Evolutionary conservation across 1,140 invertebrate genomes (phyloP).

Genomic region (Megathymus violae): DNA sequence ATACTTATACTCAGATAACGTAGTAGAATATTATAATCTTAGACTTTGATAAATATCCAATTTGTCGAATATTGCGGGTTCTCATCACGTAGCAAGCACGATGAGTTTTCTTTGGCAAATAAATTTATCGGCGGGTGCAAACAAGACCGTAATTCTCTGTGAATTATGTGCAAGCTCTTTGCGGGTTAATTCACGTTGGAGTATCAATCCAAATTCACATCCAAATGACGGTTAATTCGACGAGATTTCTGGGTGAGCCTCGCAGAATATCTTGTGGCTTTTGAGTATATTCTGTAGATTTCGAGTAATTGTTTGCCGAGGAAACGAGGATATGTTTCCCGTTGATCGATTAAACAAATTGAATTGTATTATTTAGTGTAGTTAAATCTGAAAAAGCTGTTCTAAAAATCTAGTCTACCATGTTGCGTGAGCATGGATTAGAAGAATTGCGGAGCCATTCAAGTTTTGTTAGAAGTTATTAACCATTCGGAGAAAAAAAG

Average conservation of each 20-base stretch:
- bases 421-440: too few species aligned
- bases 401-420: too few species aligned
- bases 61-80: not conserved
- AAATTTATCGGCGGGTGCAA: slow-evolving; percentile 27
- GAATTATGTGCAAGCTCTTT: slow-evolving; percentile 19
- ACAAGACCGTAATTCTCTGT: slow-evolving; percentile 22
- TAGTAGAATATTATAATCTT: slow-evolving; percentile 6
- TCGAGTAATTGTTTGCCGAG: too few species aligned
- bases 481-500: too few species aligned
- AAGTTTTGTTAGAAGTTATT: too few species aligned
- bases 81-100: not conserved
- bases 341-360: too few species aligned
- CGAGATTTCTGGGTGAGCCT: not conserved
- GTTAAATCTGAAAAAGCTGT: too few species aligned
- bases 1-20: not conserved
- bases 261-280: not conserved
- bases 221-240: not conserved
- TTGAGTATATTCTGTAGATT: not conserved
- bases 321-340: too few species aligned
- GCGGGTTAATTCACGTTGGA: slow-evolving; percentile 23
- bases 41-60: slow-evolving; percentile 14
- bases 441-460: too few species aligned
- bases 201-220: slow-evolving; percentile 12
- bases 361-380: too few species aligned
- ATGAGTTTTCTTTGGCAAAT: slow-evolving; percentile 23